A percentile compares a stretch with the other conserved stretches of the same genome.
Evolutionary conservation across 2,888 invertebrate genomes (phyloP).

Genomic region (Cyclophora albipunctata): DNA sequence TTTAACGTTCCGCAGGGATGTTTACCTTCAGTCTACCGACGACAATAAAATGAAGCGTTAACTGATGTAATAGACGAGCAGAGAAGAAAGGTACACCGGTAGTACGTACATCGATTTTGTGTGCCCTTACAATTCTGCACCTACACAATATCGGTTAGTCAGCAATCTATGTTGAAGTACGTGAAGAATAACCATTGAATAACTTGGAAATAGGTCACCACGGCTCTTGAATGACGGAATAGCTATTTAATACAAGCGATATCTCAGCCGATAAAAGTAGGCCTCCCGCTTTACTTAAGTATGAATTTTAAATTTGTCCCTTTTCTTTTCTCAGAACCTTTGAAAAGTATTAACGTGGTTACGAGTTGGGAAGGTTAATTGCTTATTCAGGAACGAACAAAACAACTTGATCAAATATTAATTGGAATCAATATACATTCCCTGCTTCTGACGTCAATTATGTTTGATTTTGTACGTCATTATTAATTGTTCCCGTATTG

Average conservation of each 20-base stretch:
- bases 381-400: too few species aligned
- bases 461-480: too few species aligned
- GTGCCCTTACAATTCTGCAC: slow-evolving; percentile 1
- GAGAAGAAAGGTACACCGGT: neutral
- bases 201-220: slow-evolving; percentile 34
- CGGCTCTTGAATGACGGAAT: slow-evolving; percentile 32
- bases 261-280: slow-evolving; percentile 28
- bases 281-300: slow-evolving; percentile 12
- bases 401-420: too few species aligned
- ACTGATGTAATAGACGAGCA: slow-evolving; percentile 22
- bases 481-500: too few species aligned
- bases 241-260: slow-evolving; percentile 42
- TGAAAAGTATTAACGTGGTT: too few species aligned
- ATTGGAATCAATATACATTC: too few species aligned
- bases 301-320: too few species aligned
- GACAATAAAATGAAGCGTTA: slow-evolving; percentile 32
- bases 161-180: slow-evolving; percentile 9
- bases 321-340: too few species aligned
- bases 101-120: slow-evolving; percentile 1
- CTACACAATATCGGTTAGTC: slow-evolving; percentile 11
- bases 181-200: slow-evolving; percentile 16
- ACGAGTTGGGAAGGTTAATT: neutral
- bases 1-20: slow-evolving; percentile 17
- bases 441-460: too few species aligned
- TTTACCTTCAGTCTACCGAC: slow-evolving; percentile 24